These are phyloP conservation scores for Stramonita haemastoma DNA, from an alignment of 2,888 invertebrate genomes.

Conservation along the genomic window DNA sequence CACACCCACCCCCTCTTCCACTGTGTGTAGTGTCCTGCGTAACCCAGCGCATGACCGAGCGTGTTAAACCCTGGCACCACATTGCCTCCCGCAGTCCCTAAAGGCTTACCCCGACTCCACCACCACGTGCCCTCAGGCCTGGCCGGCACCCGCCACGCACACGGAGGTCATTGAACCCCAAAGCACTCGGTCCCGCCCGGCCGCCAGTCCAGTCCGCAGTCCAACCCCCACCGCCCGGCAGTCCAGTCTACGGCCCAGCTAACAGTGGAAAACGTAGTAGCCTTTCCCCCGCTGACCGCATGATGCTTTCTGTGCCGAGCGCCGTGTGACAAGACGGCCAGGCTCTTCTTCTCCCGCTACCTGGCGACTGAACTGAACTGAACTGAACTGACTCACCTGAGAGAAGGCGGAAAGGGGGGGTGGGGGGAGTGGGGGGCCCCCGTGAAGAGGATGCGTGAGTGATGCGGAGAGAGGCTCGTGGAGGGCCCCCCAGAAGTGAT, in stretches of 20 bases:
- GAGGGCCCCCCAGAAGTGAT: not conserved
- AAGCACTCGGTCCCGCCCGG: slow-evolving; percentile 49
- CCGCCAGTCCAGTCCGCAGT: slow-evolving; percentile 70
- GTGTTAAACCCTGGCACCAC: no score
- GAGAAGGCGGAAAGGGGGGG: not conserved
- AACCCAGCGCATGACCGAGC: no score
- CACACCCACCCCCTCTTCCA: no score
- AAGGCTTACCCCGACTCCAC: no score
- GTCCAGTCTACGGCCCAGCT: slow-evolving; percentile 58
- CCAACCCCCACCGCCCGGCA: slow-evolving; percentile 59
- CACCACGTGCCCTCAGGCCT: slow-evolving; percentile 51
- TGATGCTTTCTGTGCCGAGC: not conserved
- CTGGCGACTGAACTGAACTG: not conserved
- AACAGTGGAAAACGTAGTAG: slow-evolving; percentile 72
- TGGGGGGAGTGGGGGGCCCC: not conserved
- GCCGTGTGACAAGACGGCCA: not conserved
- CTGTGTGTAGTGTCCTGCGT: no score
- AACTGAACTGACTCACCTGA: not conserved
- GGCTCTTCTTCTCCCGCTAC: not conserved
- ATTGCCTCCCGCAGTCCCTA: no score
- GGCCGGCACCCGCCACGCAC: slow-evolving; percentile 48
- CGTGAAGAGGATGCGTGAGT: not conserved
- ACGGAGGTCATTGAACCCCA: no score
- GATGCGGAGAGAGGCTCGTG: not conserved
- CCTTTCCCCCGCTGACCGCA: slow-evolving; percentile 15